Conservation (phyloP, 2,113 vertebrate genomes). For the Pachycephala philippinensis region DNA sequence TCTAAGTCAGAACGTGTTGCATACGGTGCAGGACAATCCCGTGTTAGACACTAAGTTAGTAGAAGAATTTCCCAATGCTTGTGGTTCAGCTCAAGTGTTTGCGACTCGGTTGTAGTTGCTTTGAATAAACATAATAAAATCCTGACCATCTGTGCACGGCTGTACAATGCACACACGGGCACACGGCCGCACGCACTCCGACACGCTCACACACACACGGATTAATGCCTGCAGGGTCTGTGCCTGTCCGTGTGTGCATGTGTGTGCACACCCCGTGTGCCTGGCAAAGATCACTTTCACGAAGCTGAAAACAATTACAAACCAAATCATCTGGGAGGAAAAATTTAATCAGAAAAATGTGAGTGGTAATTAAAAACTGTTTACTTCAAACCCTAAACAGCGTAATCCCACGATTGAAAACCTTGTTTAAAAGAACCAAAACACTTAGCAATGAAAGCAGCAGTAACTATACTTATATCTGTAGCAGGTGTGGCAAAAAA, state of each 20-base stretch:
- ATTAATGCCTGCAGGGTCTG: neutral
- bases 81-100: slow-evolving; percentile 27
- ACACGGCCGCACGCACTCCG: neutral
- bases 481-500: neutral
- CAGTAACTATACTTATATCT: neutral
- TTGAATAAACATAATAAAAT: slow-evolving; percentile 27
- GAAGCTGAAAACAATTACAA: neutral
- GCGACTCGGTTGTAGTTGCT: neutral
- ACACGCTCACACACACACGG: rapidly evolving
- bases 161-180: neutral
- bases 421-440: neutral
- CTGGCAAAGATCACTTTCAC: neutral
- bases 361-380: slow-evolving; percentile 32
- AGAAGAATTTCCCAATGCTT: slow-evolving; percentile 14
- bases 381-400: neutral
- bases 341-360: slow-evolving; percentile 45
- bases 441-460: neutral
- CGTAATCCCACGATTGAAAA: neutral
- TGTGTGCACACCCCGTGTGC: neutral
- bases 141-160: neutral
- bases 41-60: neutral
- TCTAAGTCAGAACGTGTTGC: neutral
- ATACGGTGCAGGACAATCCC: neutral
- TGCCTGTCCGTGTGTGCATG: neutral
- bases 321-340: slow-evolving; percentile 25